phyloP scores from a whole-genome alignment of 2,113 vertebrate species.

The Maccullochella peelii region DNA sequence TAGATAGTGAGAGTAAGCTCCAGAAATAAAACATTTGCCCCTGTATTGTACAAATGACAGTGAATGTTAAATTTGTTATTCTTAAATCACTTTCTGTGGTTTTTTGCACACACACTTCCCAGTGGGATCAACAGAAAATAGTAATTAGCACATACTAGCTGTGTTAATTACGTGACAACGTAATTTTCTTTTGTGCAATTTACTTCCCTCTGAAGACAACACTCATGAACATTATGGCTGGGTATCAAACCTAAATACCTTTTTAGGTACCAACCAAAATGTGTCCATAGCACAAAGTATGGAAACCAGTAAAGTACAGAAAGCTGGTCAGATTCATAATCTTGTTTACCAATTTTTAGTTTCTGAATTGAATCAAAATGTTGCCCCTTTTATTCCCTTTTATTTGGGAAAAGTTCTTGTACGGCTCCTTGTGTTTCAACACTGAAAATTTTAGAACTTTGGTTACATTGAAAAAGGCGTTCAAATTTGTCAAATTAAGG shows the following conservation, averaged over 20 bases:
- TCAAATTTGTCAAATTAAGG: background rate
- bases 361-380: background rate
- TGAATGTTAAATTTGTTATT: background rate
- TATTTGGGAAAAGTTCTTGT: background rate
- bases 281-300: background rate
- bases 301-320: background rate
- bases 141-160: background rate
- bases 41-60: background rate
- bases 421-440: background rate
- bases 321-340: background rate
- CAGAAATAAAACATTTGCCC: conserved; percentile 7
- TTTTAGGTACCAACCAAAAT: background rate
- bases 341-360: background rate
- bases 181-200: background rate
- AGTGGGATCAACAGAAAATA: background rate
- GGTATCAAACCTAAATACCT: background rate
- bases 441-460: background rate
- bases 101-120: background rate
- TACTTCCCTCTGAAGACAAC: background rate
- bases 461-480: background rate
- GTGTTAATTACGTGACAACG: background rate
- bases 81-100: too few species aligned
- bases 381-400: fast-evolving
- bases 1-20: background rate
- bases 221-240: background rate